Conservation (phyloP, 2,888 invertebrate genomes). For the Orchestes rusci region DNA sequence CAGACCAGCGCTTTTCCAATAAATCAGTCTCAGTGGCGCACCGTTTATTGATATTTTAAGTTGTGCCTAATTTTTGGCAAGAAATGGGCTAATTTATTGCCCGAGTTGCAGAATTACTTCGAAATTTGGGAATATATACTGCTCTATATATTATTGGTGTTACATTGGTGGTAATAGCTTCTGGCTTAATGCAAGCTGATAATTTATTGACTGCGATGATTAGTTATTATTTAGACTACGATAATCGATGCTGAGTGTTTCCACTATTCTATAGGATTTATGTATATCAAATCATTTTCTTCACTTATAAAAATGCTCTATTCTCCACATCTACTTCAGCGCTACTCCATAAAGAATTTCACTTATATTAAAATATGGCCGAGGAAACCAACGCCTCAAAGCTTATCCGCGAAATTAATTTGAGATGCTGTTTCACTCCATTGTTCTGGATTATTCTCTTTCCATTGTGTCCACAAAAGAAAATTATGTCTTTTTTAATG, state of each 20-base stretch:
- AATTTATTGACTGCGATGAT: constrained; percentile 3
- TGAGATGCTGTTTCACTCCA: too few species aligned
- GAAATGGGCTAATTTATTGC: constrained; percentile 13
- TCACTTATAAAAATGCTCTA: too few species aligned
- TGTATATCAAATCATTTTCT: too few species aligned
- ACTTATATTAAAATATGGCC: constrained; percentile 8
- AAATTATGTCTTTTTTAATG: too few species aligned
- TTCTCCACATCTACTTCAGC: too few species aligned
- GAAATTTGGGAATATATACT: constrained; percentile 5
- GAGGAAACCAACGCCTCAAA: not conserved
- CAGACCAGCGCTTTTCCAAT: constrained; percentile 12
- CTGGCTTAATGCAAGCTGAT: not conserved
- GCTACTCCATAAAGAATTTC: constrained; percentile 6
- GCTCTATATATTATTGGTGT: not conserved
- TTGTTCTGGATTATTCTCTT: too few species aligned
- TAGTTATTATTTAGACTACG: too few species aligned
- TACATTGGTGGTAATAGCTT: constrained; percentile 3
- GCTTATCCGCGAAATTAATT: too few species aligned
- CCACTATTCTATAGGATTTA: too few species aligned
- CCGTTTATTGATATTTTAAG: constrained; percentile 14
- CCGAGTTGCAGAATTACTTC: constrained; percentile 4
- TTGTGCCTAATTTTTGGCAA: constrained; percentile 5
- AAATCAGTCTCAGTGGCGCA: constrained; percentile 15
- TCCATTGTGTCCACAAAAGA: too few species aligned
- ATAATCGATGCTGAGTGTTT: too few species aligned